Base-by-base conservation (phyloP, 2,888 invertebrate genomes). In the Acronicta alni region DNA sequence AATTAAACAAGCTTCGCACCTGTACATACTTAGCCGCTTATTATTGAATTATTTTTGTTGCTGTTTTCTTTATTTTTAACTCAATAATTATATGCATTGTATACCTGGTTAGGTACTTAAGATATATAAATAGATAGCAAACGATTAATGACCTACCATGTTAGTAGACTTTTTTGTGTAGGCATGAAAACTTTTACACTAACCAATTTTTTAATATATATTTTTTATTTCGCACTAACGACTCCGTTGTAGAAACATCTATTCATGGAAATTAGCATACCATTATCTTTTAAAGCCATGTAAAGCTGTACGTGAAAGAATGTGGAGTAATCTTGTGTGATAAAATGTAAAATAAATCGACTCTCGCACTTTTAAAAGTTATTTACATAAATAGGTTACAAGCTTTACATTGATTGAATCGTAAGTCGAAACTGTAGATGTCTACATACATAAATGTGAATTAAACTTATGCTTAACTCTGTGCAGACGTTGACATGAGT, bases 221-320 rank as follows among this genome's bases (percentile, higher is more conserved):
- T 70, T 75, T 77, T 84, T 74, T 53, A 76, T 79, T 83, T 82
- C 67, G 65, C 67, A 78, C 72, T 79, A 79, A 79, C 78, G 78
- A 77, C 80, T 74, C 75, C 71, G 62, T 68, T 74, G 70, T 65
- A 77, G 69, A 74, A 79, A 75, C 80, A 71, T 82, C 82, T 83
- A 82, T 86, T 82, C 80, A 71, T 57, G 68, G 67, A 72, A 84
- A 86, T 90, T 89, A 87, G 78, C 87, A 88, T 89, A 84, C 77
- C 81, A 89, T 89, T 89, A 88, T 83, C 80, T 83, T 81, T 80
- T 82, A 86, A 85, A 85, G 80, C 76, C 85, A 63, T 87, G 84
- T 88, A 83, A 82, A 83, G 77, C 69, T 74, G 73, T 79, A 84
- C 81, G 81, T 79, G 59, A 67, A 84, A 84, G 86, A 87, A 87